phyloP scores from a whole-genome alignment of 2,113 vertebrate genomes.

The Columba livia region DNA sequence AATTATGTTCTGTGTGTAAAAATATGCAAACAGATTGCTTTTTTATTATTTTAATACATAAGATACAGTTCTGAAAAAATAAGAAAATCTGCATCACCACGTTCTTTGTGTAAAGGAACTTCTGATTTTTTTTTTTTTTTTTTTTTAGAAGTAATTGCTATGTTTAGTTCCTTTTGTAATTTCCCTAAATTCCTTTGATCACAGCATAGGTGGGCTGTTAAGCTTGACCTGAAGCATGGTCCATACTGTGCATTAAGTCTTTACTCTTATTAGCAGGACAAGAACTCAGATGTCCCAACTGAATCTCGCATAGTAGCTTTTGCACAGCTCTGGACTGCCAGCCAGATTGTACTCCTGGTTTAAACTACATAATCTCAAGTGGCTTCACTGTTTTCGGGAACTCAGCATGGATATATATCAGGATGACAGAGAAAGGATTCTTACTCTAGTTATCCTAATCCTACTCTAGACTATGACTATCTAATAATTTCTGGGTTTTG shows the following conservation, averaged over 20 bases:
- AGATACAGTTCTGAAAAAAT: not conserved
- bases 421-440: not conserved
- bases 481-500: not conserved
- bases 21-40: not conserved
- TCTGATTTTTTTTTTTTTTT: not conserved
- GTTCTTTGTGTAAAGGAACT: not conserved
- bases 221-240: not conserved
- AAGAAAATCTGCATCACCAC: not conserved
- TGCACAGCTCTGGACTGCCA: not conserved
- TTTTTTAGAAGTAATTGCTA: too few relatives aligned
- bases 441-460: not conserved
- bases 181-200: not conserved
- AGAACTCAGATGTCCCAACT: accelerated
- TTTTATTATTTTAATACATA: not conserved
- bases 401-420: not conserved
- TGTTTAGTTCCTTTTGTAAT: not conserved
- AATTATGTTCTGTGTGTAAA: not conserved
- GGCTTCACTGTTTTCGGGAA: not conserved
- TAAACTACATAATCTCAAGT: not conserved
- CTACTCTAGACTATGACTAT: not conserved
- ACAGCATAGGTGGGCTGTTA: not conserved
- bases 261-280: not conserved
- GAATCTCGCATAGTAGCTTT: not conserved
- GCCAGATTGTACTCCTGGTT: not conserved
- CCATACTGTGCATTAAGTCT: not conserved